phyloP scores from a whole-genome alignment of 2,888 invertebrate genomes.

The Acutogordius australiensis region DNA sequence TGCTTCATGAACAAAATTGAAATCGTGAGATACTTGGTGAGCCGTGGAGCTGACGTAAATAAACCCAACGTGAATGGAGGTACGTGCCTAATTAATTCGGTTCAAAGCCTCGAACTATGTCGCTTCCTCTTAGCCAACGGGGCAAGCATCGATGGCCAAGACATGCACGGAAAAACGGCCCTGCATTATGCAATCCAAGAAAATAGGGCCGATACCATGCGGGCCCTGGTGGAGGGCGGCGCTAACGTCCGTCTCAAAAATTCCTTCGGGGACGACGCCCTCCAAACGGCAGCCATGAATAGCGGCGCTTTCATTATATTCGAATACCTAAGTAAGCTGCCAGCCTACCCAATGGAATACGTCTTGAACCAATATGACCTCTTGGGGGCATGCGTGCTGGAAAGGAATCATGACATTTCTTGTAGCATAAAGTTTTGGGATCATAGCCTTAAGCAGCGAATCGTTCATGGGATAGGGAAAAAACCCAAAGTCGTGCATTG shows the following conservation, averaged over 20 bases:
- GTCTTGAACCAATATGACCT: constrained; percentile 58
- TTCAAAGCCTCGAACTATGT: constrained; percentile 52
- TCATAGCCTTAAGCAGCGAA: constrained; percentile 22
- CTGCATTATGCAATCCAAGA: constrained; percentile 58
- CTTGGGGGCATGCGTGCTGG: constrained; percentile 54
- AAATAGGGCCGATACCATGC: constrained; percentile 44
- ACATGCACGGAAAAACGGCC: constrained; percentile 62
- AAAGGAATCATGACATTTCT: constrained; percentile 45
- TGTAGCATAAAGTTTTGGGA: constrained; percentile 15
- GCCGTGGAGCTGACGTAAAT: constrained; percentile 30
- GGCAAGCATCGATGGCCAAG: constrained; percentile 51
- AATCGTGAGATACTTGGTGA: constrained; percentile 17
- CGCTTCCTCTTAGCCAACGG: constrained; percentile 45
- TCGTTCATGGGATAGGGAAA: constrained; percentile 24
- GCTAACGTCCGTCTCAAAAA: constrained; percentile 34
- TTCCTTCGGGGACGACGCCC: constrained; percentile 54
- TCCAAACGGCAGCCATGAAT: constrained; percentile 54
- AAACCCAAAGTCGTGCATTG: not conserved
- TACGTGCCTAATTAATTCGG: constrained; percentile 66
- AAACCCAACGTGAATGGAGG: constrained; percentile 63
- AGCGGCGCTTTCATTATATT: constrained; percentile 26
- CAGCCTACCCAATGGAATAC: constrained; percentile 36
- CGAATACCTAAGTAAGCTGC: constrained; percentile 35
- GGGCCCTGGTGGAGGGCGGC: constrained; percentile 43
- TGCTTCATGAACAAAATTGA: constrained; percentile 34